Base-by-base conservation (phyloP, 2,113 vertebrate species). In the Burhinus oedicnemus region DNA sequence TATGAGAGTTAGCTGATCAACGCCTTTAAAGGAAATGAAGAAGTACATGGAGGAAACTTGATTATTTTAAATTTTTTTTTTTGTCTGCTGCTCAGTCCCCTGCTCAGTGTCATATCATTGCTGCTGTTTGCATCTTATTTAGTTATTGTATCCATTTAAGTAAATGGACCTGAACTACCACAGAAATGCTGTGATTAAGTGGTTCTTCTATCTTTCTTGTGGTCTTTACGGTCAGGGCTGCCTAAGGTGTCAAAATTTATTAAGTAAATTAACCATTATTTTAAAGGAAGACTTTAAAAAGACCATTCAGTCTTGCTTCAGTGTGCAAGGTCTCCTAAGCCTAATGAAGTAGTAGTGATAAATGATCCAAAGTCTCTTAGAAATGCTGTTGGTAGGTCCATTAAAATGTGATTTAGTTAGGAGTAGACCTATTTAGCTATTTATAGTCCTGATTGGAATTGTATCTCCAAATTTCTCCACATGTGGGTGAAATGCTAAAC, bases 1-100 rank as follows among this genome's bases (percentile, higher is more conserved):
- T 99, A 95, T 14, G 78, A 69, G 44, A 69, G 60, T 58, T 17
- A 60, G 16, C 12, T 49, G 25, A 54, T 25, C 36, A 40, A 27
- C 3, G 7, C 36, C 22, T 83, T 81, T 64, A 70, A 75, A 90
- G 26, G 42, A 90, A 80, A 54, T n/a, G 58, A 9, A 55, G n/a
- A 49, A 68, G 23, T 23, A 23, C n/a, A 5, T 38, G 76, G 55
- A 66, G 57, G 34, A 44, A 36, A 27, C 34, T 44, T 42, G 49
- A 51, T 58, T n/a, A n/a, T 17, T 11, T 14, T 21, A 15, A n/a
- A n/a, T n/a, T 54, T 19, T 38, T 36, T 4, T 2, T 84, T 8
- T 42, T 20, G 26, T 45, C 32, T 75, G n/a, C 45, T 86, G 36
- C 21, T 84, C 34, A 61, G 49, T 32, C 51, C 47, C 12, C 32